Evolutionary conservation across 2,888 invertebrate genomes (phyloP).

Genomic region (Orchesellides sinensis): DNA sequence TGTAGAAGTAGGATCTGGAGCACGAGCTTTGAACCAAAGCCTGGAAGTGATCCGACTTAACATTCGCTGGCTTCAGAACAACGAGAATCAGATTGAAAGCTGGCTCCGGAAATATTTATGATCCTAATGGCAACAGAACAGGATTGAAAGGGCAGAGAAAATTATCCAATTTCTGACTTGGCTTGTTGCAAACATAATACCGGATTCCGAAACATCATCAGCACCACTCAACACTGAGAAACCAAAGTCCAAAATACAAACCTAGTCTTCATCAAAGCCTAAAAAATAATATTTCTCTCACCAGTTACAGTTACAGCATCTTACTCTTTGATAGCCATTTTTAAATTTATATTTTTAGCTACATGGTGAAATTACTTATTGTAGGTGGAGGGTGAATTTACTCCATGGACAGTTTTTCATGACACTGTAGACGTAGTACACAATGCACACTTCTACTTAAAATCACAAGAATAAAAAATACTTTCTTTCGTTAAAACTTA

Average conservation of each 20-base stretch:
- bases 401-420: too few relatives aligned
- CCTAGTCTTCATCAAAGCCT: too few relatives aligned
- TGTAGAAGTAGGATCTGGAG: constrained; percentile 80
- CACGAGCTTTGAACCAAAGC: constrained; percentile 83
- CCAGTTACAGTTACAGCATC: too few relatives aligned
- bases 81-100: constrained; percentile 79
- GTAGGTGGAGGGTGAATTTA: too few relatives aligned
- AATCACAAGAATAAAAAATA: not conserved
- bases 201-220: not conserved
- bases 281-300: too few relatives aligned
- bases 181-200: too few relatives aligned
- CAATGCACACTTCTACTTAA: not conserved
- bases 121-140: constrained; percentile 30
- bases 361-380: not conserved
- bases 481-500: not conserved
- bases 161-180: too few relatives aligned
- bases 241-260: not conserved
- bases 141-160: not conserved
- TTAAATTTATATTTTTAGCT: not conserved
- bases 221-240: not conserved
- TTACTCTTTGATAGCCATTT: too few relatives aligned
- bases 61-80: constrained; percentile 86
- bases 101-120: constrained; percentile 78
- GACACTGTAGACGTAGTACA: constrained; percentile 12
- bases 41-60: constrained; percentile 89